These are phyloP conservation scores for Camelus dromedarius DNA, from an alignment of 2,113 vertebrate species.

Conservation along the genomic window DNA sequence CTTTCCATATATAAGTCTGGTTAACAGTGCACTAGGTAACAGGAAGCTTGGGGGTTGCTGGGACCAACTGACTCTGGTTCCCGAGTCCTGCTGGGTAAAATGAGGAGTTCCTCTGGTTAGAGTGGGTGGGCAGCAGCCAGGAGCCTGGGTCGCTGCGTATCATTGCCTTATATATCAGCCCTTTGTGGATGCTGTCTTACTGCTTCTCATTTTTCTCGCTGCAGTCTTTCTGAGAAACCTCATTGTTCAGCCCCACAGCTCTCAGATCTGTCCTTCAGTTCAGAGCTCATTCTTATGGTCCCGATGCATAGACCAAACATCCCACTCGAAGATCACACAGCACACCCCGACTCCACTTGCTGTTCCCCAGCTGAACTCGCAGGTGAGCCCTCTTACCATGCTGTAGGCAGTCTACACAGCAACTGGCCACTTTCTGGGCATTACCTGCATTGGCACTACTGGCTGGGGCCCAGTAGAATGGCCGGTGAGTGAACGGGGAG, in stretches of 20 bases:
- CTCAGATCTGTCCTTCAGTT: background rate
- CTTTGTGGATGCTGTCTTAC: background rate
- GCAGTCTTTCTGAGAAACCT: background rate
- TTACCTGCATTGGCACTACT: background rate
- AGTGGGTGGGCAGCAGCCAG: background rate
- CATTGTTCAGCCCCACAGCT: background rate
- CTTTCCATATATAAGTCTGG: background rate
- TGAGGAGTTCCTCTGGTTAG: background rate
- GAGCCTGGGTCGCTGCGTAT: background rate
- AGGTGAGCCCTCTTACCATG: rapidly evolving
- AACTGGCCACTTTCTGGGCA: background rate
- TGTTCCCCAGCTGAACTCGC: background rate
- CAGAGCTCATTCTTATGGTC: background rate
- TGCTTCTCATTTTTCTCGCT: background rate
- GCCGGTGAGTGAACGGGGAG: no score
- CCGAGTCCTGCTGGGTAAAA: background rate
- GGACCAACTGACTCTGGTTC: background rate
- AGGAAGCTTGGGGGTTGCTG: background rate
- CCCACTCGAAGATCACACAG: background rate
- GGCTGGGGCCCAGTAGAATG: background rate
- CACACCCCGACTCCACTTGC: no score
- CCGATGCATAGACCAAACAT: background rate
- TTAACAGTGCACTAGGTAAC: background rate
- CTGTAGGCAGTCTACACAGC: background rate
- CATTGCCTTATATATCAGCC: background rate